Conservation (phyloP, 1,140 invertebrate species). For the Lethocerus indicus region DNA sequence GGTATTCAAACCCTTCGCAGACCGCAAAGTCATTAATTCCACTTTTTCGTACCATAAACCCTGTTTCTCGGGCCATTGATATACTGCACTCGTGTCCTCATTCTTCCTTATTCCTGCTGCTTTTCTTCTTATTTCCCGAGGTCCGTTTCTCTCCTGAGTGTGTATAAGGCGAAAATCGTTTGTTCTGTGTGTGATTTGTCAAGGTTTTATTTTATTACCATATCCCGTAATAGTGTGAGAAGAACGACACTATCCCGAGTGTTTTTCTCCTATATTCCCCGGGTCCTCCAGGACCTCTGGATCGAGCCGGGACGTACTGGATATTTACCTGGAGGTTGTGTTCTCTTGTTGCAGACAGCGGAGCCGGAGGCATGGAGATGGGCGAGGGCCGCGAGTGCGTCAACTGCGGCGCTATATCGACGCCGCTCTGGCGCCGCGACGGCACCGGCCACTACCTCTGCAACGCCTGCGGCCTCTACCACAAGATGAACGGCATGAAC, state of each 20-base stretch:
- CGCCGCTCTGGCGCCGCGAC: conserved; percentile 88
- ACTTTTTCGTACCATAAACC: too few relatives aligned
- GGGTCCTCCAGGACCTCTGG: neutral
- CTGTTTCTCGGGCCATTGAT: too few relatives aligned
- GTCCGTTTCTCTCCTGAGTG: too few relatives aligned
- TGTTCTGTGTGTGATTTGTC: neutral
- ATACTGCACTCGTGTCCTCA: too few relatives aligned
- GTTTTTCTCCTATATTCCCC: neutral
- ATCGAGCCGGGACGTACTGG: neutral
- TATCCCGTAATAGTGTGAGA: neutral
- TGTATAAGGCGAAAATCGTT: neutral
- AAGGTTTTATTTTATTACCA: neutral
- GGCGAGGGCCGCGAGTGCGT: conserved; percentile 88
- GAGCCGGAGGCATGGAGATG: conserved; percentile 56
- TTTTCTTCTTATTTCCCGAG: too few relatives aligned
- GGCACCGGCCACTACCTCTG: conserved; percentile 94
- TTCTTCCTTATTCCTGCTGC: too few relatives aligned
- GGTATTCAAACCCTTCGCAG: too few relatives aligned
- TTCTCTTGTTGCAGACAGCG: conserved; percentile 18
- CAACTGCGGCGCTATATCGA: conserved; percentile 91
- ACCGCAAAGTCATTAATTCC: too few relatives aligned
- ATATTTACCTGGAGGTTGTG: conserved; percentile 3
- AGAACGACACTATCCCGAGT: neutral
- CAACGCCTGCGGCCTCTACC: conserved; percentile 93
- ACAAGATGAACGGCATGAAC: conserved; percentile 92